Evolutionary conservation across 2,888 invertebrate species (phyloP).

Genomic region (Netelia virgata): DNA sequence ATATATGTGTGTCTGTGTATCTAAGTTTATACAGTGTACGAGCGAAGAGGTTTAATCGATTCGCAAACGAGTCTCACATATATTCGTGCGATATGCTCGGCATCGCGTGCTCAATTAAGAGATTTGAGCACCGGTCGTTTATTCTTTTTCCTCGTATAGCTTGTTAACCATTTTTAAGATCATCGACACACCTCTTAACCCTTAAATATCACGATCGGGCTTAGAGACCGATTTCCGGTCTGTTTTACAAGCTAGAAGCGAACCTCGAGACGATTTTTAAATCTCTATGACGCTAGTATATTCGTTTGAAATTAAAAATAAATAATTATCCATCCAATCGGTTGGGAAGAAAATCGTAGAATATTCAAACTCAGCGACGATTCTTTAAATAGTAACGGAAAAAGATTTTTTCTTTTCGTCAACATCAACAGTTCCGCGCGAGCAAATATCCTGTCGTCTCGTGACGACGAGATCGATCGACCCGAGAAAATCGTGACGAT

Average conservation of each 20-base stretch:
- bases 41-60: slow-evolving; percentile 58
- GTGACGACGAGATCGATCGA: slow-evolving; percentile 49
- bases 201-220: not conserved
- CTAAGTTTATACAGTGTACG: slow-evolving; percentile 19
- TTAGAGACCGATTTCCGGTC: slow-evolving; percentile 1
- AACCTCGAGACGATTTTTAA: not conserved
- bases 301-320: too few species aligned
- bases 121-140: slow-evolving; percentile 26
- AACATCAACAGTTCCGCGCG: slow-evolving; percentile 13
- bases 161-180: slow-evolving; percentile 33
- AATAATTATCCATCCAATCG: too few species aligned
- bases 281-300: not conserved
- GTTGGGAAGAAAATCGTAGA: not conserved
- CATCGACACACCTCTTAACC: not conserved
- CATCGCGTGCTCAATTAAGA: slow-evolving; percentile 63
- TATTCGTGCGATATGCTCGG: slow-evolving; percentile 21
- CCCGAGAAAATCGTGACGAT: slow-evolving; percentile 13
- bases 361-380: too few species aligned
- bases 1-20: not conserved
- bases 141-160: not conserved
- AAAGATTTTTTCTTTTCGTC: slow-evolving; percentile 13
- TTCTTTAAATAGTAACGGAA: not conserved
- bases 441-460: slow-evolving; percentile 28
- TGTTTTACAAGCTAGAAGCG: not conserved
- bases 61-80: slow-evolving; percentile 48